These are phyloP conservation scores for Sesia apiformis DNA, from an alignment of 2,888 invertebrate genomes.

Conservation along the genomic window DNA sequence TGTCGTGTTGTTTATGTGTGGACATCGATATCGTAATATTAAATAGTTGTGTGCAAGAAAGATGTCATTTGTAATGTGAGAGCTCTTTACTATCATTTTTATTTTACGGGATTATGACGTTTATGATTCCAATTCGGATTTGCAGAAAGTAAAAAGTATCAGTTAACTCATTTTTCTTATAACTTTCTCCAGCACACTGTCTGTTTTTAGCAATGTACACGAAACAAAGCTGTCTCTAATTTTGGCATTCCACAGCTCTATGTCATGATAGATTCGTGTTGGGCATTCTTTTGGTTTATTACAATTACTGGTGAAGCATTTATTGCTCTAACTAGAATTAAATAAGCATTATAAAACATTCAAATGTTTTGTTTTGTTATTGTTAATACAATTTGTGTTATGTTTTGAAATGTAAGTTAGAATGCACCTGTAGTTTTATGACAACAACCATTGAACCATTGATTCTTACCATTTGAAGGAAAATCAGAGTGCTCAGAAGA, in stretches of 20 bases:
- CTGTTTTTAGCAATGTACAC: conserved; percentile 14
- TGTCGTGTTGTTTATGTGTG: conserved; percentile 27
- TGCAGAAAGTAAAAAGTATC: conserved; percentile 40
- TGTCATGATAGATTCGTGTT: conserved; percentile 54
- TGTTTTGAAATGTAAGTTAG: no score
- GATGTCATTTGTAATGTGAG: conserved; percentile 74
- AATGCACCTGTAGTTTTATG: no score
- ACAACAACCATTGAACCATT: no score
- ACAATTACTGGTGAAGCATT: neutral
- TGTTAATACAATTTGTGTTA: no score
- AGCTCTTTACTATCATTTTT: conserved; percentile 57
- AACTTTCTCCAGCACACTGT: conserved; percentile 10
- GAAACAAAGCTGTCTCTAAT: conserved; percentile 60
- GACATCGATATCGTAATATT: conserved; percentile 26
- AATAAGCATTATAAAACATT: no score
- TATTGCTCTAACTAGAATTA: no score
- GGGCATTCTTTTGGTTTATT: conserved; percentile 26
- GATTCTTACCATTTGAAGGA: no score
- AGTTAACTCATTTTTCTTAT: conserved; percentile 36
- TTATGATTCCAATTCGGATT: conserved; percentile 43
- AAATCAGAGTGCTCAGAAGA: no score
- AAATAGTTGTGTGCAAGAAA: conserved; percentile 46
- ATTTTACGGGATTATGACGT: conserved; percentile 62
- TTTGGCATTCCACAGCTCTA: conserved; percentile 65
- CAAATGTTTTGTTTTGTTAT: no score